Evolutionary conservation across 2,113 vertebrate species (phyloP), one percentile per base, ranked within the genome.

Genomic region (Hemiscyllium ocellatum): DNA sequence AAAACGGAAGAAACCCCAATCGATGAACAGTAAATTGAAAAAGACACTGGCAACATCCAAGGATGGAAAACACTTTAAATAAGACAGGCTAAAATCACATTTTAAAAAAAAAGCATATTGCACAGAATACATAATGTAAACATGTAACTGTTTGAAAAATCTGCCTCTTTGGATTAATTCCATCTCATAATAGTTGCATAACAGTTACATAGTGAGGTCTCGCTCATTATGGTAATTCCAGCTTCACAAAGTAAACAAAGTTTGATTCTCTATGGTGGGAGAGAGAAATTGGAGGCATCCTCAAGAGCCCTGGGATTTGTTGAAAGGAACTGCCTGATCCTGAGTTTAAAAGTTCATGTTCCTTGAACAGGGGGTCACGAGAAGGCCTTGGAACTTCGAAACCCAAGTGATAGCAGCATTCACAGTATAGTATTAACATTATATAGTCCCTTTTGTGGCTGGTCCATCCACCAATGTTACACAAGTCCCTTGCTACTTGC

Each of bases 401-500:
- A 89, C 24, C 42, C 86, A 89, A 89, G 50, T 26, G 13, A 91
- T 66, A 66, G 89, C 89, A 91, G 56, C 89, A 65, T 91, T 91
- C 89, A 91, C 89, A 91, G 89, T 91, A 65, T n/a, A 65, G 56
- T 15, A 37, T 91, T 33, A n/a, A 91, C 3, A 91, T 17, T 20
- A 61, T 91, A 66, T 56, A 65, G 89, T 91, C 78, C n/a, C 78
- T 42, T 83, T n/a, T 42, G n/a, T 42, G 78, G 78, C 78, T 83
- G 78, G n/a, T 42, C 89, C 56, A 2, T 6, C 17, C 87, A 61
- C 29, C 56, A 61, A 61, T n/a, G 89, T 33, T 91, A 91, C 33
- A 19, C 61, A 61, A 91, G 15, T 91, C 56, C 65, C 56, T 91
- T 91, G 56, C 56, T 91, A 29, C 65, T 91, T 10, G 56, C 97